phyloP scores from a whole-genome alignment of 2,888 invertebrate genomes.

The Aphrophora alni region DNA sequence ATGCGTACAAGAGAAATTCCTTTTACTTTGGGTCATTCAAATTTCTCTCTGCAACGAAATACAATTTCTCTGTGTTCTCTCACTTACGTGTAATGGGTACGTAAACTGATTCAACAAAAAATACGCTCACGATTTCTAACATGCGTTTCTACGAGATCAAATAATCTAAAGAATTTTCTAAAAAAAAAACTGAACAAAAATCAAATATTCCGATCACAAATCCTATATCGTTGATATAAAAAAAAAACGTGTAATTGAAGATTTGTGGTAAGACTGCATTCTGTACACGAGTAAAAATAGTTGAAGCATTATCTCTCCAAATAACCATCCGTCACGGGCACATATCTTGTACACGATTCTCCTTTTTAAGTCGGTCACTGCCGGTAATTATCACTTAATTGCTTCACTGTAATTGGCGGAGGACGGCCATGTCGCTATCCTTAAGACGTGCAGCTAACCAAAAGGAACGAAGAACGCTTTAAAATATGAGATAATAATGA shows the following conservation, averaged over 20 bases:
- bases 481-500: too few relatives aligned
- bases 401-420: background rate
- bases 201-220: background rate
- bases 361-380: background rate
- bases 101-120: background rate
- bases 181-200: background rate
- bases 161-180: background rate
- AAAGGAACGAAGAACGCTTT: too few relatives aligned
- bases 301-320: background rate
- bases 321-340: background rate
- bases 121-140: background rate
- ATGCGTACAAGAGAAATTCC: too few relatives aligned
- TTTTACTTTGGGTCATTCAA: too few relatives aligned
- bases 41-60: too few relatives aligned
- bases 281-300: too few relatives aligned
- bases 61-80: too few relatives aligned
- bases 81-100: too few relatives aligned
- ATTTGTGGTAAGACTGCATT: background rate
- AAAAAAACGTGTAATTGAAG: background rate
- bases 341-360: background rate
- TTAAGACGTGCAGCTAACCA: background rate
- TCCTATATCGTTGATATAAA: background rate
- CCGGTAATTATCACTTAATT: background rate
- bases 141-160: background rate
- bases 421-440: background rate